Percentiles rank a stretch among this genome's conserved stretches.
Conservation (phyloP, 92 coral and sea anemone species). For the Epizoanthus ramosus region DNA sequence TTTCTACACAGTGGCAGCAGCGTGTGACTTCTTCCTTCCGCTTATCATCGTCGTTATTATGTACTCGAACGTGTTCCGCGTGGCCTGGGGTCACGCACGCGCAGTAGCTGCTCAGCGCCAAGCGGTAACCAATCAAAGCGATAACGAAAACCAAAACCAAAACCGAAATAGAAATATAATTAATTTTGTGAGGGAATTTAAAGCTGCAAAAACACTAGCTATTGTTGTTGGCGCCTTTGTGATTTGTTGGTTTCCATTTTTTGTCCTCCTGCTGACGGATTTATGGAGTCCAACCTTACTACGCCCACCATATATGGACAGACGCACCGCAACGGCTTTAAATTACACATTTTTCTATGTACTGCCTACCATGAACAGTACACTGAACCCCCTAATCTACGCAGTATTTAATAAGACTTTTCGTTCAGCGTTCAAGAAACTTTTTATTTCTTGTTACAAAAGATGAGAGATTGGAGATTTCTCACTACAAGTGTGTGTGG, state of each 20-base stretch:
- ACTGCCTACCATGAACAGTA: conserved; percentile 4
- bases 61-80: background rate
- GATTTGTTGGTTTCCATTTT: conserved; percentile 6
- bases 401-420: conserved; percentile 1
- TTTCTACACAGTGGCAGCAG: conserved; percentile 12
- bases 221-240: background rate
- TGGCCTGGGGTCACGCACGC: conserved; percentile 6
- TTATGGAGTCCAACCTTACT: background rate
- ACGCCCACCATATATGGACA: background rate
- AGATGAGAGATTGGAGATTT: background rate
- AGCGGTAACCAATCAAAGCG: background rate
- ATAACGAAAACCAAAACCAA: too few relatives aligned
- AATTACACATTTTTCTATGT: background rate
- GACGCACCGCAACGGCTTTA: background rate
- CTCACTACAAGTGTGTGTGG: too few relatives aligned
- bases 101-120: background rate
- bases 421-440: conserved; percentile 26
- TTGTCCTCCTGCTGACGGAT: background rate
- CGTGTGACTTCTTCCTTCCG: background rate
- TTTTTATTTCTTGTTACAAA: conserved; percentile 8
- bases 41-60: background rate
- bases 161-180: background rate
- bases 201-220: conserved; percentile 11
- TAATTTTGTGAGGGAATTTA: background rate
- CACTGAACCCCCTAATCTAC: conserved; percentile 19